phyloP scores from a whole-genome alignment of 2,113 vertebrate species.

The Synodontis membranacea region DNA sequence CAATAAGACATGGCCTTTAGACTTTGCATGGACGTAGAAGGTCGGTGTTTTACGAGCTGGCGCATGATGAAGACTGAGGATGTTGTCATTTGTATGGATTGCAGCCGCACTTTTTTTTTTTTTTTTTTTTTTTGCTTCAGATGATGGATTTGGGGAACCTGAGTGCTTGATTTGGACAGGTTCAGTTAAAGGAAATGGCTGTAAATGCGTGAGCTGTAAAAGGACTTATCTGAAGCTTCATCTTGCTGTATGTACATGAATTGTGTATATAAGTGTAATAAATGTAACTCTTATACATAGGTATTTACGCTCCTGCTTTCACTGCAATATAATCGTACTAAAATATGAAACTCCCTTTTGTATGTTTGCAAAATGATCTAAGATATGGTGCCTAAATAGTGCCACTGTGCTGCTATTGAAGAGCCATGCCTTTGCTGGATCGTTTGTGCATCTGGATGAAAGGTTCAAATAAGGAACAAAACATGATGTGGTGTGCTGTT shows the following conservation, averaged over 20 bases:
- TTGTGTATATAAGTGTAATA: slow-evolving; percentile 54
- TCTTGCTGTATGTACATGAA: slow-evolving; percentile 43
- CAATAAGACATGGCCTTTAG: slow-evolving; percentile 16
- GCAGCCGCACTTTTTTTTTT: slow-evolving; percentile 19
- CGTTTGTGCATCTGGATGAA: background rate
- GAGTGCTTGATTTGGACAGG: slow-evolving; percentile 4
- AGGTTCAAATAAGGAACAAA: background rate
- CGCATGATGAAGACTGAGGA: background rate
- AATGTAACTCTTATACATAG: slow-evolving; percentile 41
- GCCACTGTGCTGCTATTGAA: background rate
- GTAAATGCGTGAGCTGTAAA: slow-evolving; percentile 30
- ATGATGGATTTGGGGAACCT: slow-evolving; percentile 8
- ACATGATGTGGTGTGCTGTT: background rate
- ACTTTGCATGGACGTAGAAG: background rate
- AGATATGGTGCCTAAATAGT: background rate
- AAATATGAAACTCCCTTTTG: background rate
- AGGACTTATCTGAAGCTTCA: slow-evolving; percentile 27
- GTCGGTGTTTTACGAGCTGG: slow-evolving; percentile 13
- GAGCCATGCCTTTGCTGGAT: background rate
- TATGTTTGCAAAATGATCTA: background rate
- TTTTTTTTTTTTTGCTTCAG: background rate
- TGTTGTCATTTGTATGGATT: background rate
- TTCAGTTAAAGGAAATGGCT: slow-evolving; percentile 29
- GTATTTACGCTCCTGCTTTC: background rate
- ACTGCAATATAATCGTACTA: background rate